Evolutionary conservation across 2,113 vertebrate species (phyloP).

Genomic region (Neotoma lepida): DNA sequence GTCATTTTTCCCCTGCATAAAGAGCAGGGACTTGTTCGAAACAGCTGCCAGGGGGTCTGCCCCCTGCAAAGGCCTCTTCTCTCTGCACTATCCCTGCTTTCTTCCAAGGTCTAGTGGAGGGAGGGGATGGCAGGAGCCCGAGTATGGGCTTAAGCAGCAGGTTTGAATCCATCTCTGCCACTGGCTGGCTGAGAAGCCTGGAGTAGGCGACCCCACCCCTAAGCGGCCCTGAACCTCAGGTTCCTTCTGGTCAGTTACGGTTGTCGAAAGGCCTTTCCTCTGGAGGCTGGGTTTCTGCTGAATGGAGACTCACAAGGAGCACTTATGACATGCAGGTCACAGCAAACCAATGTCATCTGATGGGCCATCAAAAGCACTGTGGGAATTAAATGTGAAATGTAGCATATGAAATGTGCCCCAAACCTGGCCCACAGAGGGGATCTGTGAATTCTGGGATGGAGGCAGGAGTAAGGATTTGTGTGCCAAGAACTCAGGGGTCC

Average conservation of each 20-base stretch:
- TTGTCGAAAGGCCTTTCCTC: not conserved
- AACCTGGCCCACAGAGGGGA: not conserved
- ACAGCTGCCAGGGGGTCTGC: not conserved
- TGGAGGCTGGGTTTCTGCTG: not conserved
- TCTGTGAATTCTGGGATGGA: not conserved
- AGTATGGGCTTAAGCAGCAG: not conserved
- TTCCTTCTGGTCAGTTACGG: not conserved
- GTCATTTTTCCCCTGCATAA: not conserved
- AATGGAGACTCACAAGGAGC: not conserved
- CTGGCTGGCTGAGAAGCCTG: not conserved
- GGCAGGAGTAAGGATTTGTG: fast-evolving
- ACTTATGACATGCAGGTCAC: not conserved
- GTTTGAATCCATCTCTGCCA: not conserved
- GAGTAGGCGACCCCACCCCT: not conserved
- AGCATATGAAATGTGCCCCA: fast-evolving
- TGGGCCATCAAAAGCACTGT: not conserved
- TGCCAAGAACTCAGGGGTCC: too few species aligned
- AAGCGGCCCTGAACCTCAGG: not conserved
- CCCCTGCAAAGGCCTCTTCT: not conserved
- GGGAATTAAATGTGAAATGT: too few species aligned
- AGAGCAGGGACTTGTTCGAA: not conserved
- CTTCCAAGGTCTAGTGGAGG: not conserved
- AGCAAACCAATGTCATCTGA: not conserved
- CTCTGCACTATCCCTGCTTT: not conserved
- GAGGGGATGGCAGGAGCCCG: too few species aligned